These are phyloP conservation scores for Neotoma lepida DNA, from an alignment of 2,113 vertebrate genomes.

Conservation along the genomic window DNA sequence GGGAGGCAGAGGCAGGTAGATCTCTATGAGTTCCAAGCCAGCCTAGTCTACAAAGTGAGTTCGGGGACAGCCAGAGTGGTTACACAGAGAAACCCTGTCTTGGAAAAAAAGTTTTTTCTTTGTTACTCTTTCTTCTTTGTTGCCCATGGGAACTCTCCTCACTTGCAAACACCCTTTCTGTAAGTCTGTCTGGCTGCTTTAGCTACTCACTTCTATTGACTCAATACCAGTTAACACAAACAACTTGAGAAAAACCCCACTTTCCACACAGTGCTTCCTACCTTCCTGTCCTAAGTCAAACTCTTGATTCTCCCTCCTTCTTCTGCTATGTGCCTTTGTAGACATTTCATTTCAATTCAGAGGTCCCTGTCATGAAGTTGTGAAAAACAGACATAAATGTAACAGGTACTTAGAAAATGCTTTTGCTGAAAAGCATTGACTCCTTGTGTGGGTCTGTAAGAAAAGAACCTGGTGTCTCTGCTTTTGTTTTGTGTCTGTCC, in stretches of 20 bases:
- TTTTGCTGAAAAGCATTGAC: neutral
- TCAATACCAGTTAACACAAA: constrained; percentile 3
- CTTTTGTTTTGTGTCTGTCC: neutral
- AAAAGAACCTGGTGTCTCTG: neutral
- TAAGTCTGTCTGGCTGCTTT: neutral
- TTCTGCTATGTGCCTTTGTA: neutral
- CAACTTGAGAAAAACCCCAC: neutral
- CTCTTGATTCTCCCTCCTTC: neutral
- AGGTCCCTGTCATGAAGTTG: neutral
- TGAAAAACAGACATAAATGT: constrained; percentile 11
- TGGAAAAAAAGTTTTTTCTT: neutral
- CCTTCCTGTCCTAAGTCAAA: neutral
- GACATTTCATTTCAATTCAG: constrained; percentile 2
- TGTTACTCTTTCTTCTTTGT: neutral
- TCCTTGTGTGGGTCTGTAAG: neutral
- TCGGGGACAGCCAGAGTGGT: too few species aligned
- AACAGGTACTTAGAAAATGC: neutral
- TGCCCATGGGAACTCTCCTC: neutral
- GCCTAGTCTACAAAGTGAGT: too few species aligned
- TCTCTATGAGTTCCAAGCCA: too few species aligned
- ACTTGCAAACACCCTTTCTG: neutral
- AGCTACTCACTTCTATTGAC: neutral
- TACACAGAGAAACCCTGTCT: too few species aligned
- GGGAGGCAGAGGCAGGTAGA: too few species aligned
- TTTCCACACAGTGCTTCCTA: neutral